Conservation (phyloP, 2,113 vertebrate genomes). For the Perca flavescens region DNA sequence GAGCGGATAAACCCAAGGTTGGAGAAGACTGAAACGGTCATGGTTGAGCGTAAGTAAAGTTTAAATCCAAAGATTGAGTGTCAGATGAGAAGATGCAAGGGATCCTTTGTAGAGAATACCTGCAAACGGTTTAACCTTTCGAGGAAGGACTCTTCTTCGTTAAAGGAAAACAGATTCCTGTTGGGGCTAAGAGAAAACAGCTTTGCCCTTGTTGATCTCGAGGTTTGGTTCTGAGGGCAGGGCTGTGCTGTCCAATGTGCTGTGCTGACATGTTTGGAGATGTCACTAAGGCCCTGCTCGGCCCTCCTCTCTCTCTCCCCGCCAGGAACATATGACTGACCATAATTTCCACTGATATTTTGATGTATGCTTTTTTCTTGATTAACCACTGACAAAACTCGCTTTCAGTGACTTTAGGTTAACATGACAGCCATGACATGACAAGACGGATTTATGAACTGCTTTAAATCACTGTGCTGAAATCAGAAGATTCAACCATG, state of each 20-base stretch:
- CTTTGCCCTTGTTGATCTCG: slow-evolving; percentile 83
- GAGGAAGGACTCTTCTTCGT: slow-evolving; percentile 37
- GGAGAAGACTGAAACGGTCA: slow-evolving; percentile 68
- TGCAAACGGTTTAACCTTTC: slow-evolving; percentile 45
- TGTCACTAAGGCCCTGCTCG: slow-evolving; percentile 74
- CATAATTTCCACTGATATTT: slow-evolving; percentile 61
- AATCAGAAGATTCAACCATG: neutral
- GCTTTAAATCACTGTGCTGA: neutral
- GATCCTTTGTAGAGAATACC: slow-evolving; percentile 55
- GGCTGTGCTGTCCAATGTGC: slow-evolving; percentile 81
- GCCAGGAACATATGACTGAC: slow-evolving; percentile 45
- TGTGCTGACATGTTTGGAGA: slow-evolving; percentile 85
- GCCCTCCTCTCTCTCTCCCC: slow-evolving; percentile 79
- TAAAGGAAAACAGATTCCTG: slow-evolving; percentile 69
- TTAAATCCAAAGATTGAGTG: slow-evolving; percentile 56
- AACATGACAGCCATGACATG: no score
- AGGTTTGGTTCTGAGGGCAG: slow-evolving; percentile 82
- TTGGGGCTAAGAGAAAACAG: slow-evolving; percentile 72
- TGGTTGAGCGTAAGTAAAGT: slow-evolving; percentile 60
- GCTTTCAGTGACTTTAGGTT: neutral
- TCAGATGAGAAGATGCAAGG: slow-evolving; percentile 60
- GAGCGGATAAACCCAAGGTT: slow-evolving; percentile 50
- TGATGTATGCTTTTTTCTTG: slow-evolving; percentile 17
- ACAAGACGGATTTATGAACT: no score
- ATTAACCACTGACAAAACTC: neutral